Evolutionary conservation across 2,797 vertebrate genomes (phyloP), one percentile per base, ranked within the genome.

Genomic region (Vireo griseus): DNA sequence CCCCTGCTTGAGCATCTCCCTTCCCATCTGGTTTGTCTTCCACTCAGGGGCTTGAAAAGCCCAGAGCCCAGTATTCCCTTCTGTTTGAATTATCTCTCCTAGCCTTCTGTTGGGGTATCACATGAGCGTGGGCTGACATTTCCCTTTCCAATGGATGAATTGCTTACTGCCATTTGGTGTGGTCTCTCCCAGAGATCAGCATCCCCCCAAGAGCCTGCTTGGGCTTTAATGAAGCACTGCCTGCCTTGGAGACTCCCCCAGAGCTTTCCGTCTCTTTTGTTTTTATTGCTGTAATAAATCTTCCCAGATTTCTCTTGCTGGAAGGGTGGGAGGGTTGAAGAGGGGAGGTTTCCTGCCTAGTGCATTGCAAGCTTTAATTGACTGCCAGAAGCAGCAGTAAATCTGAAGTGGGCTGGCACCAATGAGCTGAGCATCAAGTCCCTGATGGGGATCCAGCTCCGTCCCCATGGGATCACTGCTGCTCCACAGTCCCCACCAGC

Each of bases 221-320:
- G 90, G 66, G 63, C 84, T 96, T 96, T 96, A 92, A 94, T 92
- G 92, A 94, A 92, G 82, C 31, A 26, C 63, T 82, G 81, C 61
- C 39, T 75, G 50, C 39, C 77, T 91, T 52, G 45, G 63, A 96
- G 90, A 79, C 73, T 94, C 63, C 79, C 48, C 52, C 4, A 5
- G 75, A 86, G 88, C 93, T 87, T 91, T 92, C 86, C 0, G 1
- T 92, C 89, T 91, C 77, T 94, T 94, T 97, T 95, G 94, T 72
- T 95, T 95, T 89, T 95, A 92, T 95, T 96, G 79, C 91, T 96
- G 67, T 55, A 92, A 95, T 96, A 97, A 89, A 93, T 94, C 95
- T 94, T 83, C 44, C 76, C 20, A 28, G 55, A 85, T 94, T 93
- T 90, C 69, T 80, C 72, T 93, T 42, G 80, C 51, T 80, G 58